Evolutionary conservation across 2,113 vertebrate species (phyloP).

Genomic region (Henicopernis longicauda): DNA sequence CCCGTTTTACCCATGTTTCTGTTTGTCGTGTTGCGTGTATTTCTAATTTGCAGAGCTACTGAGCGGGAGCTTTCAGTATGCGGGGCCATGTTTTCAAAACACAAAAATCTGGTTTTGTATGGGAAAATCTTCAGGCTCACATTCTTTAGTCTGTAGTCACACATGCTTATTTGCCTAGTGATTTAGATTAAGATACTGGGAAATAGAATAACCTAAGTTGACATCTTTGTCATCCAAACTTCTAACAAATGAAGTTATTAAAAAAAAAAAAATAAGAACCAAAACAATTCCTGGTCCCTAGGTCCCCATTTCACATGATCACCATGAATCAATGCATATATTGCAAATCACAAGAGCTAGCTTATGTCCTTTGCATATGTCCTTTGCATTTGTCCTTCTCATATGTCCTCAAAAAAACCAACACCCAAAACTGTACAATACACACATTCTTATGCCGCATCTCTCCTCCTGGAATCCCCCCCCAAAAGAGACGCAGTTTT

Average conservation of each 20-base stretch:
- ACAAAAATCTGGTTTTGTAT: background rate
- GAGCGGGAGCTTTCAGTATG: background rate
- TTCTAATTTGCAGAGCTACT: background rate
- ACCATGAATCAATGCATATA: background rate
- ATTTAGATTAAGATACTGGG: background rate
- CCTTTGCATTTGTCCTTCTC: background rate
- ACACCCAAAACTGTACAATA: background rate
- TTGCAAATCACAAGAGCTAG: background rate
- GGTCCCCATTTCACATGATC: background rate
- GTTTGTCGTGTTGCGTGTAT: background rate
- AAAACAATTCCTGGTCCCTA: background rate
- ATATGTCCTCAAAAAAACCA: background rate
- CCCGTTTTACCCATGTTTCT: background rate
- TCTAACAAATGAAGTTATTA: background rate
- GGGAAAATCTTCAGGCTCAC: background rate
- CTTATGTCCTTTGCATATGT: too few species aligned
- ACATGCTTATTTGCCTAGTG: background rate
- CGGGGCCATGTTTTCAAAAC: background rate
- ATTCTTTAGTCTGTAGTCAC: background rate
- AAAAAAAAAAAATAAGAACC: background rate
- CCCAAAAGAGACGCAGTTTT: background rate
- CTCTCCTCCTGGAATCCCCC: too few species aligned
- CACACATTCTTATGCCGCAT: background rate
- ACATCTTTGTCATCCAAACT: background rate
- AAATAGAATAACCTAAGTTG: background rate